A percentile compares a stretch with the other conserved stretches of the same genome.
Conservation (phyloP, 1,140 invertebrate genomes). For the Acromyrmex echinatior region DNA sequence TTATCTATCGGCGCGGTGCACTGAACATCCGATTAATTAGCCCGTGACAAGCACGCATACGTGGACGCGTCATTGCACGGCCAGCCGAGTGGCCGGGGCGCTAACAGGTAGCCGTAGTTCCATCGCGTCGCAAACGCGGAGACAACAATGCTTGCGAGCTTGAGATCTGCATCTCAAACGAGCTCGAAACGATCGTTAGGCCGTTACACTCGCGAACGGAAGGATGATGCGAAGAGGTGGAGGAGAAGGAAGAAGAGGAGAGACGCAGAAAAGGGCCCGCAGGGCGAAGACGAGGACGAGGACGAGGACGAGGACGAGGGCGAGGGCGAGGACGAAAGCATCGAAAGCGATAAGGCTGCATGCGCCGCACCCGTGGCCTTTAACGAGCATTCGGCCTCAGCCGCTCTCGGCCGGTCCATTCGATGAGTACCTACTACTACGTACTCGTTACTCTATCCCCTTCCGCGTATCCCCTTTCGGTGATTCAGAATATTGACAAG, state of each 20-base stretch:
- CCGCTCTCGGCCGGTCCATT: conserved; percentile 34
- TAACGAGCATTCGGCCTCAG: conserved; percentile 60
- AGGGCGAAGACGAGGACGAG: conserved; percentile 25
- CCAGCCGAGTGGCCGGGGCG: background rate
- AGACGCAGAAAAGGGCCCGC: conserved; percentile 6
- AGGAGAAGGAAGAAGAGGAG: background rate
- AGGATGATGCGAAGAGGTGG: background rate
- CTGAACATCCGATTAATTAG: conserved; percentile 58
- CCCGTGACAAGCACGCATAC: conserved; percentile 44
- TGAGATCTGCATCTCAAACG: conserved; percentile 72
- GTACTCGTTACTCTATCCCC: conserved; percentile 38
- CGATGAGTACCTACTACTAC: conserved; percentile 37
- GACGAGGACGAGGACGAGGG: conserved; percentile 6
- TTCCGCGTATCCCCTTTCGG: conserved; percentile 16
- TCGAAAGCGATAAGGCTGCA: conserved; percentile 66
- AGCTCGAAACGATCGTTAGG: conserved; percentile 64
- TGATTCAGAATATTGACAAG: conserved; percentile 40
- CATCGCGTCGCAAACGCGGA: background rate
- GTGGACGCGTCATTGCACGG: conserved; percentile 37
- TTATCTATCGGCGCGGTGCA: conserved; percentile 43
- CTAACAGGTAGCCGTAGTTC: conserved; percentile 46
- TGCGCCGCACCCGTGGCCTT: conserved; percentile 36
- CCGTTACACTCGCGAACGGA: conserved; percentile 16
- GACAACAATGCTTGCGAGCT: conserved; percentile 32
- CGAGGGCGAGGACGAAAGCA: background rate